These are phyloP conservation scores for Ypsolopha sequella DNA, from an alignment of 2,888 invertebrate species.

Conservation along the genomic window DNA sequence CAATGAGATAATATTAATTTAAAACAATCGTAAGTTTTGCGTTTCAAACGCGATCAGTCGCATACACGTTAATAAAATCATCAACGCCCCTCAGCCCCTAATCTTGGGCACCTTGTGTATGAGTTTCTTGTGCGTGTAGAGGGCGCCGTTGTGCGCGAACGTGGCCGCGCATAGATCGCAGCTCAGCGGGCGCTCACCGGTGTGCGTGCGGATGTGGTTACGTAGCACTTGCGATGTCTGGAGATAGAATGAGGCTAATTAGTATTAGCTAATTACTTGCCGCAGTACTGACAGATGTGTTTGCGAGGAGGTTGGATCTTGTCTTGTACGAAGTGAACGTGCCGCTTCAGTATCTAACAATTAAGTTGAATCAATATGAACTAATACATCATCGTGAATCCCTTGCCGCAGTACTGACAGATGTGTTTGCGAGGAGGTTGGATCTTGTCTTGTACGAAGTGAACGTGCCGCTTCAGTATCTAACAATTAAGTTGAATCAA, in stretches of 20 bases:
- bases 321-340: constrained; percentile 38
- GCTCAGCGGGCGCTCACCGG: constrained; percentile 43
- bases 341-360: too few relatives aligned
- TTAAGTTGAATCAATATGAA: neutral
- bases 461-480: too few relatives aligned
- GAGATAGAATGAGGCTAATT: neutral
- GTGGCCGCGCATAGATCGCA: constrained; percentile 37
- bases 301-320: constrained; percentile 38
- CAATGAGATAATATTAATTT: too few relatives aligned
- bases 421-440: constrained; percentile 44
- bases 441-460: constrained; percentile 41
- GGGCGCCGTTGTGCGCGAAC: constrained; percentile 47
- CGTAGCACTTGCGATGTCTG: constrained; percentile 39
- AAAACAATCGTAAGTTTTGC: too few relatives aligned
- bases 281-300: constrained; percentile 54
- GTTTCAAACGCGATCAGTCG: too few relatives aligned
- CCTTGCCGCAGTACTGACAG: constrained; percentile 49
- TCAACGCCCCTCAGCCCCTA: too few relatives aligned
- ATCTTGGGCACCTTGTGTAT: constrained; percentile 39
- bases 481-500: too few relatives aligned
- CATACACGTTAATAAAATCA: too few relatives aligned
- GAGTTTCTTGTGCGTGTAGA: constrained; percentile 50
- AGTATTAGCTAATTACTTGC: constrained; percentile 32
- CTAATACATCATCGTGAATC: constrained; percentile 35
- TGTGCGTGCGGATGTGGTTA: constrained; percentile 44